A percentile compares a stretch with the other conserved stretches of the same genome.
Conservation (phyloP, 1,140 invertebrate species). For the Uloborus diversus region DNA sequence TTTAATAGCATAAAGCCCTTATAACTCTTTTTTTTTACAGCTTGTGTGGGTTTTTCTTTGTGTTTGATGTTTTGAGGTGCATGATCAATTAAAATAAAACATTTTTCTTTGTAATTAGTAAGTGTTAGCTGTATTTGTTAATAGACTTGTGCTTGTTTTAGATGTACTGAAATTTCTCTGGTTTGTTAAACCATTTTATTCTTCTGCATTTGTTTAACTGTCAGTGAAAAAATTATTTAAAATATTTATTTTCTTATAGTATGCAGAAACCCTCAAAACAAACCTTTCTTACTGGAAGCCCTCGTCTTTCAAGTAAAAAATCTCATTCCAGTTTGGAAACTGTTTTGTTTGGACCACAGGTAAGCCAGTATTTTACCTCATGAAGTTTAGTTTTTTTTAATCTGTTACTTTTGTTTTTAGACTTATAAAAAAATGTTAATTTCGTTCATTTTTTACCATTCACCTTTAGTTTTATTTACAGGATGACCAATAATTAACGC, state of each 20-base stretch:
- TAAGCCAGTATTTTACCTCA: not conserved
- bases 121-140: not conserved
- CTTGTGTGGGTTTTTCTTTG: no score
- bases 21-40: no score
- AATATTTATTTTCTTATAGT: conserved; percentile 18
- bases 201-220: not conserved
- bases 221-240: not conserved
- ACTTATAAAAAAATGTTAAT: no score
- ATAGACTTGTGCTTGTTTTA: no score
- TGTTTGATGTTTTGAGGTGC: no score
- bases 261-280: conserved; percentile 41
- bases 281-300: conserved; percentile 44
- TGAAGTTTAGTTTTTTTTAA: not conserved
- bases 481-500: no score
- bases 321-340: conserved; percentile 55
- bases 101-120: not conserved
- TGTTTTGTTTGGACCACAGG: conserved; percentile 53
- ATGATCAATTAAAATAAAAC: no score
- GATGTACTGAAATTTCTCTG: no score
- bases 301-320: conserved; percentile 51
- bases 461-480: no score
- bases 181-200: not conserved
- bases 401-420: no score
- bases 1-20: no score
- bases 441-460: no score